Percentiles rank a stretch among this genome's conserved stretches.
phyloP scores from a whole-genome alignment of 1,140 invertebrate genomes.

The Leptinotarsa texana region DNA sequence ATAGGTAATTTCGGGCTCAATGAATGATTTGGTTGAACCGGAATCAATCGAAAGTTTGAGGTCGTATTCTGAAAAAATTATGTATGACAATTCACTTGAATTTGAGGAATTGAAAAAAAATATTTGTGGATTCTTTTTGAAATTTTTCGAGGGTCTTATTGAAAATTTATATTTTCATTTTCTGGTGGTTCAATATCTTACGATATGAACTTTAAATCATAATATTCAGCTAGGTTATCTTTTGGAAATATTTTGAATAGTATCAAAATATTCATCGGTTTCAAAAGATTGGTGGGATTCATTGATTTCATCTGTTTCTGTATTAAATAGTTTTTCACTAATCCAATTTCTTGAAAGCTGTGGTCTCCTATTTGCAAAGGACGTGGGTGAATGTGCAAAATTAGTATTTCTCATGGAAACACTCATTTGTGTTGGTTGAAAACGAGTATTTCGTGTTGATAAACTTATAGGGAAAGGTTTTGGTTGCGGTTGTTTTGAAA shows the following conservation, averaged over 20 bases:
- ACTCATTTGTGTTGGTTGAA: neutral
- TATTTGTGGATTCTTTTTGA: no score
- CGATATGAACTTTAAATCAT: no score
- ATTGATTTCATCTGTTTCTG: conserved; percentile 14
- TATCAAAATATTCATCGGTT: neutral
- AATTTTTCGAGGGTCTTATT: no score
- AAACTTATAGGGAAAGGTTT: neutral
- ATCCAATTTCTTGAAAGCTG: neutral
- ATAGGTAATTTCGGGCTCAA: no score
- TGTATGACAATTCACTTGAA: no score
- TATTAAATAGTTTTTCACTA: neutral
- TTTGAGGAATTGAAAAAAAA: no score
- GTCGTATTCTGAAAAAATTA: no score
- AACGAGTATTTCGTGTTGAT: neutral
- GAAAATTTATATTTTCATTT: no score
- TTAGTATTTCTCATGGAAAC: neutral
- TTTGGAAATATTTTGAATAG: neutral
- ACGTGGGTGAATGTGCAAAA: neutral
- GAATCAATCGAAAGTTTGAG: no score
- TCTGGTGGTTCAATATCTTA: no score
- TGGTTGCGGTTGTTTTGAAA: neutral
- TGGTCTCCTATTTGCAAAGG: neutral
- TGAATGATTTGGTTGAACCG: no score
- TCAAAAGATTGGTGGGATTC: neutral
- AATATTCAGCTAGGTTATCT: neutral